These are phyloP conservation scores for Mylabris phalerata DNA, from an alignment of 1,140 invertebrate genomes.

Conservation along the genomic window DNA sequence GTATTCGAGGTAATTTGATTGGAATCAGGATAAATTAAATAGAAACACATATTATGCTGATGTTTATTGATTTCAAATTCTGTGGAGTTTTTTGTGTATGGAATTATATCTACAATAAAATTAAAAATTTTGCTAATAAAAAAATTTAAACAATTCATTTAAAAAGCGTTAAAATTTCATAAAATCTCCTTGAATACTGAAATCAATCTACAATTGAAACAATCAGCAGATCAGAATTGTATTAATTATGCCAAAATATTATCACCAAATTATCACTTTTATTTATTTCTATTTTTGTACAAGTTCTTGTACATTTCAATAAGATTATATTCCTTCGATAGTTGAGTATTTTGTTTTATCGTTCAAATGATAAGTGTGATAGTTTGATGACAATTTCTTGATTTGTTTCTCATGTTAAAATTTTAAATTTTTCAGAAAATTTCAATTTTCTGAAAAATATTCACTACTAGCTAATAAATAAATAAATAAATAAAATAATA, in stretches of 20 bases:
- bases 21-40: too few species aligned
- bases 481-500: conserved; percentile 6
- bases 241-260: conserved; percentile 8
- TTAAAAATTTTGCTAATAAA: conserved; percentile 5
- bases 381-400: neutral
- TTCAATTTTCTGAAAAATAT: neutral
- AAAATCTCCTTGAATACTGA: conserved; percentile 37
- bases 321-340: neutral
- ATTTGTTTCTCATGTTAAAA: neutral
- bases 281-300: neutral
- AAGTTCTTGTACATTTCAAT: neutral
- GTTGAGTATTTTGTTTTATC: neutral
- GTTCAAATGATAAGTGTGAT: neutral
- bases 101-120: conserved; percentile 2
- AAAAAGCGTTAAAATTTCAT: neutral
- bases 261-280: neutral
- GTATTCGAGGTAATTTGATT: too few species aligned
- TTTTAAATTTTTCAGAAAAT: neutral
- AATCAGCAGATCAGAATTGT: conserved; percentile 42
- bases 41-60: neutral
- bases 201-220: conserved; percentile 39
- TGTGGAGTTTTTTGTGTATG: neutral
- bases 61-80: conserved; percentile 41
- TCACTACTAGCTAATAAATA: neutral
- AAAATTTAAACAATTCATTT: conserved; percentile 12